Evolutionary conservation across 2,888 invertebrate genomes (phyloP), one percentile per base, ranked within the genome.

Genomic region (Drosophila recens): DNA sequence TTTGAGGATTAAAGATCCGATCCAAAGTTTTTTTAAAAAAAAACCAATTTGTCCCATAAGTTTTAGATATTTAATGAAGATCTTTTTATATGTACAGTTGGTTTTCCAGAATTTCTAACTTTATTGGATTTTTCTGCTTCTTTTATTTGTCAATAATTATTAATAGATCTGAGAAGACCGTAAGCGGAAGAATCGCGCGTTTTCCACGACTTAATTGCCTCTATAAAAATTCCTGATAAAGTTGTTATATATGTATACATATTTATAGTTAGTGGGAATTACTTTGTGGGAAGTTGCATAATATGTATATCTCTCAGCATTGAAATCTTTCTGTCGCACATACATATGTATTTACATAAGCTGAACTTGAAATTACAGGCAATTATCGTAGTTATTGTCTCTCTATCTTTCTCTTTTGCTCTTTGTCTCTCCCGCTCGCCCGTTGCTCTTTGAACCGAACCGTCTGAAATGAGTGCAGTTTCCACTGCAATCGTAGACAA

Each of bases 401-500:
- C 34, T 13, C 33, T 27, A 27, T 27, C 27, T 15, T 36, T 43
- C 23, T 15, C 51, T 33, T 3, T 10, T 20, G 11, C 43, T 33
- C 15, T 34, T 8, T 51, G 9, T 9, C 27, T 9, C 6, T 17
- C 36, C 34, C 17, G 9, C 4, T 42, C n/a, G 23, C 38, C 27
- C 30, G 27, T 40, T 38, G 51, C 36, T 51, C 48, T 61, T 74
- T 65, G 46, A 49, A 42, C 61, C 49, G 13, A 49, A 38, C 61
- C 45, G 17, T 36, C 30, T 42, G 27, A 59, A 53, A 23, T 52
- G 59, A 54, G 20, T 59, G 61, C 68, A 51, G 33, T 66, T 58
- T 57, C 27, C 36, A 56, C 34, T 42, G 49, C 45, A 63, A 38
- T 56, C 52, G 53, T 34, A 57, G 51, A 74, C 59, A 75, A 57